Conservation (phyloP, 2,797 vertebrate genomes). For the Bufotes viridis region DNA sequence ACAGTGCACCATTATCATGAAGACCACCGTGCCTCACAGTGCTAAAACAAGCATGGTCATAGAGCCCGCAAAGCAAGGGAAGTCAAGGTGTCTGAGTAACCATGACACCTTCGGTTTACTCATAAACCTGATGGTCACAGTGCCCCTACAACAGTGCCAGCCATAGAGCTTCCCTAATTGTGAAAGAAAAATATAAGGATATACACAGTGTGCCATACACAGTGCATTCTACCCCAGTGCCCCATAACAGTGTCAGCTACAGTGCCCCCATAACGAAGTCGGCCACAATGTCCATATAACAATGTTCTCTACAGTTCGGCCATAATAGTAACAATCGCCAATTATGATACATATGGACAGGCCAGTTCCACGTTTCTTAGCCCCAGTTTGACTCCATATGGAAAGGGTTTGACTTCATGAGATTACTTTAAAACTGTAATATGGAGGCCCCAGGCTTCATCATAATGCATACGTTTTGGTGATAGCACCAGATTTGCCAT, state of each 20-base stretch:
- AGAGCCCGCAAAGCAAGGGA: background rate
- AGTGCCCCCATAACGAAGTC: background rate
- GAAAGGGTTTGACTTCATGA: too few species aligned
- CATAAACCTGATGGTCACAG: background rate
- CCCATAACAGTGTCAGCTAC: background rate
- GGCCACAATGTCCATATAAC: background rate
- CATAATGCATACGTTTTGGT: background rate
- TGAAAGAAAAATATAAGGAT: background rate
- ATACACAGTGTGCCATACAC: background rate
- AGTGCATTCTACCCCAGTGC: background rate
- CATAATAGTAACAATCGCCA: background rate
- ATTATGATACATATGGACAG: background rate
- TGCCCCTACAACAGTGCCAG: background rate
- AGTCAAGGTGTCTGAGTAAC: background rate
- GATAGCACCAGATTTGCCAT: conserved; percentile 5
- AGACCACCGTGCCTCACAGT: background rate
- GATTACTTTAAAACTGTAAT: too few species aligned
- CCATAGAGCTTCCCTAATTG: background rate
- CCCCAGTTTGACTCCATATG: background rate
- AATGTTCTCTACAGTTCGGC: background rate
- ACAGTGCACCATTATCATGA: background rate
- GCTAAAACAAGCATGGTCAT: too few species aligned
- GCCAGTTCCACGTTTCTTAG: background rate
- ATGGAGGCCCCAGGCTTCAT: too few species aligned
- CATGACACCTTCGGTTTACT: background rate